phyloP scores from a whole-genome alignment of 2,113 vertebrate species.

The Paracanthobrama guichenoti region DNA sequence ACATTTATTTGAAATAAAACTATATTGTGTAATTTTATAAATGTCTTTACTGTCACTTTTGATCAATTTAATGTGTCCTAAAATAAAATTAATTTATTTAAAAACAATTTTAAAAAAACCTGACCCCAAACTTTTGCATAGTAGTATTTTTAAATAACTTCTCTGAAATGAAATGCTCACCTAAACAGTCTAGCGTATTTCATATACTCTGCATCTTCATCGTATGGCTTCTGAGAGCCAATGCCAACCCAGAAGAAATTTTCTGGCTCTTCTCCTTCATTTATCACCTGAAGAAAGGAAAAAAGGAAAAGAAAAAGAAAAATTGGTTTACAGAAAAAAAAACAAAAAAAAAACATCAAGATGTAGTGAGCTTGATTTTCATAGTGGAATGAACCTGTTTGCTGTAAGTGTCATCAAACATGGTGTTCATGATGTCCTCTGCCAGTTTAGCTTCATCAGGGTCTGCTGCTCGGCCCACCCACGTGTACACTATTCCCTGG shows the following conservation, averaged over 20 bases:
- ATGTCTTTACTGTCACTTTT: neutral
- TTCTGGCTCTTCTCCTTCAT: conserved; percentile 94
- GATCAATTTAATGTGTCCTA: neutral
- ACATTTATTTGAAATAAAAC: neutral
- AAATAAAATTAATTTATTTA: neutral
- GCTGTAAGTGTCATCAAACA: conserved; percentile 96
- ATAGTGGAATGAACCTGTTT: conserved; percentile 82
- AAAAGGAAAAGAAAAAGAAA: neutral
- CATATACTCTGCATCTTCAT: conserved; percentile 95
- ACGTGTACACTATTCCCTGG: conserved; percentile 95
- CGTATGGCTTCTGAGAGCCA: conserved; percentile 89
- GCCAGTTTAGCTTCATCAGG: conserved; percentile 94
- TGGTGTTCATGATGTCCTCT: conserved; percentile 94
- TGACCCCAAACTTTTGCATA: neutral
- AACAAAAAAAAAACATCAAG: neutral
- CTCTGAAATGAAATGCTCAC: conserved; percentile 63
- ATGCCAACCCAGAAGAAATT: conserved; percentile 99
- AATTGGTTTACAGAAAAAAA: neutral
- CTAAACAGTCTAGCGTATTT: conserved; percentile 94
- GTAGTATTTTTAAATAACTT: neutral
- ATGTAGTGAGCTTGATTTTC: neutral
- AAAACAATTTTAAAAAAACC: too few species aligned
- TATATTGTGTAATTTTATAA: neutral
- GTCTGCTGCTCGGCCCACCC: conserved; percentile 93
- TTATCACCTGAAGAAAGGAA: conserved; percentile 85